Base-by-base conservation (phyloP, 2,113 vertebrate genomes). In the Stegostoma tigrinum region DNA sequence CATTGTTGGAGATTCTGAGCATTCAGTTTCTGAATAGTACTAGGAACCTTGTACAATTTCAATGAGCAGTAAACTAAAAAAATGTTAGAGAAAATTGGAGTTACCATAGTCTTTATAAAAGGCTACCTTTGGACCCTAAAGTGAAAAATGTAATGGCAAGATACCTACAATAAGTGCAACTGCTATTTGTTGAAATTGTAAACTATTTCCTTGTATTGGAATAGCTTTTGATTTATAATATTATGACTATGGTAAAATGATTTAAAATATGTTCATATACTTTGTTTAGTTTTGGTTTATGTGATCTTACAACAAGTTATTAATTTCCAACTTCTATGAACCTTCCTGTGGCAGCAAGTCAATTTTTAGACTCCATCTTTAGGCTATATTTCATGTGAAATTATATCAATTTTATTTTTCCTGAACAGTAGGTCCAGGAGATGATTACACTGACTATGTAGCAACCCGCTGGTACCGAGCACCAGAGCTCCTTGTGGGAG, bases 391-490 rank as follows among this genome's bases (percentile, higher is more conserved):
- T 70, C 24, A 23, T 45, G 93, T 94, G 67, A 94, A 94, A 42
- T 67, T 67, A 70, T 70, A 70, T 94, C 1, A 68, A 48, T 94
- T 45, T 70, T 90, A 89, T 42, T 42, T 68, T 95, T 17, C 30
- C 95, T 61, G 27, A 70, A 83, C 70, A 95, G 96, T n/a, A 45
- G 55, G 34, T 64, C 64, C 80, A 8, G 45, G 78, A 38, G 96
- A 96, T 27, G 75, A 61, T 55, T 87, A 48, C 67, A 95, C 94
- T 72, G 96, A 95, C 48, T 75, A 96, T 24, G 80, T 96, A 94
- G 96, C 96, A 24, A 96, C 94, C 24, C 96, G 95, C 6, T 96
- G 94, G 96, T 96, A 96, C 94, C 80, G 83, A n/a, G 96, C 96
- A 23, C 96, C 96, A 3, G 96, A 96, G 78, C 78, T 96, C 3